phyloP scores from a whole-genome alignment of 2,888 invertebrate species.

The Drosophila lutescens region DNA sequence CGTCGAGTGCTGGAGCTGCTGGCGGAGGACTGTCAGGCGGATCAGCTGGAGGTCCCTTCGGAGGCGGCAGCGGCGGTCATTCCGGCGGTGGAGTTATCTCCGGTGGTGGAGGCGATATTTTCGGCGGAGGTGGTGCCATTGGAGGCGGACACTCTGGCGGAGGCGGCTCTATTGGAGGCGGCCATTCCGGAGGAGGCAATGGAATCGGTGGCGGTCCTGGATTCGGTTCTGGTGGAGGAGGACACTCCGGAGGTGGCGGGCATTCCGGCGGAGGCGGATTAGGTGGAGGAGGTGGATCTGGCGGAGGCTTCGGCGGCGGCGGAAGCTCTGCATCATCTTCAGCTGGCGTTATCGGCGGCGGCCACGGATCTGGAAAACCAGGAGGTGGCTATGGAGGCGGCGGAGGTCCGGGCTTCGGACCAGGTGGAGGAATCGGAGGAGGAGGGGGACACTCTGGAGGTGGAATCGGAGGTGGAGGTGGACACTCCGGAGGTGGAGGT shows the following conservation, averaged over 20 bases:
- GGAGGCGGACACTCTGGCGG: constrained; percentile 3
- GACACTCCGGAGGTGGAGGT: constrained; percentile 15
- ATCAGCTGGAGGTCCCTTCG: neutral
- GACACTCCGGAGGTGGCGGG: constrained; percentile 13
- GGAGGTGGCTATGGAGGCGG: constrained; percentile 13
- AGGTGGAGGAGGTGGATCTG: constrained; percentile 22
- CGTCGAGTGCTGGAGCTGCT: too few species aligned
- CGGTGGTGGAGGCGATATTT: constrained; percentile 14
- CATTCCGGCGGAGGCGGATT: neutral
- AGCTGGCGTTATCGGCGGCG: constrained; percentile 28
- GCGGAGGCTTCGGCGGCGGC: constrained; percentile 27
- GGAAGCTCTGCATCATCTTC: constrained; percentile 35
- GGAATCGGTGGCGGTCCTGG: constrained; percentile 13
- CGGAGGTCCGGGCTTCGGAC: constrained; percentile 7
- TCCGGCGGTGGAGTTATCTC: constrained; percentile 6
- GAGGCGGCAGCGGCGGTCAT: neutral
- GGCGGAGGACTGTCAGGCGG: constrained; percentile 8
- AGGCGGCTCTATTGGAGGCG: constrained; percentile 9
- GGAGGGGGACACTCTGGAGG: constrained; percentile 16
- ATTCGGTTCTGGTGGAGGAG: constrained; percentile 8
- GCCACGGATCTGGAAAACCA: constrained; percentile 11
- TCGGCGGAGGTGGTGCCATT: constrained; percentile 7
- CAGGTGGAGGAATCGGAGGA: constrained; percentile 21
- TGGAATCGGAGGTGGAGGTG: constrained; percentile 3
- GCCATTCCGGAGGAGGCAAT: constrained; percentile 16